Percentiles rank a stretch among this genome's conserved stretches.
Conservation (phyloP, 2,797 vertebrate genomes). For the Helarctos malayanus region DNA sequence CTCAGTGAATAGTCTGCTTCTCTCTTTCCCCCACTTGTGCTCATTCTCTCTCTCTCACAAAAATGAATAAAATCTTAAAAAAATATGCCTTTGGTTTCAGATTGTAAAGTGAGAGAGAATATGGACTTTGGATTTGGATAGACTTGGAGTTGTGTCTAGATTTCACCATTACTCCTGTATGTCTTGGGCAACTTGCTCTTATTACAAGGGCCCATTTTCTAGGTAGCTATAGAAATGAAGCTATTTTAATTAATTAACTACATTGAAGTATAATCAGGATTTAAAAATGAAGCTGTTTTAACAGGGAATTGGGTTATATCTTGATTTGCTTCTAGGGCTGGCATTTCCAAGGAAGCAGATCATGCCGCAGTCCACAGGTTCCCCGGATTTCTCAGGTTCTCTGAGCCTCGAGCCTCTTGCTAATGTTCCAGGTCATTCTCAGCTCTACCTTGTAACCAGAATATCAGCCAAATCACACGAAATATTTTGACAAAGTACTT, state of each 20-base stretch:
- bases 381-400: not conserved
- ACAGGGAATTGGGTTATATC: not conserved
- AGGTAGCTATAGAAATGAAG: not conserved
- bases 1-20: too few species aligned
- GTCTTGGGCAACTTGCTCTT: not conserved
- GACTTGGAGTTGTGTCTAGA: not conserved
- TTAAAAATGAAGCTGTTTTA: not conserved
- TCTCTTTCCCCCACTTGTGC: too few species aligned
- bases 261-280: not conserved
- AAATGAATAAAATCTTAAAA: too few species aligned
- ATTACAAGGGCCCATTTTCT: not conserved
- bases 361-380: not conserved
- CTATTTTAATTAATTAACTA: not conserved
- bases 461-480: not conserved
- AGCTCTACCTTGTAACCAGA: not conserved
- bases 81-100: not conserved
- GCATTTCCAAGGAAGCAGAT: not conserved
- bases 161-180: not conserved
- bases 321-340: not conserved
- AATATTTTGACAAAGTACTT: conserved; percentile 12
- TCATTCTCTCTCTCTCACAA: too few species aligned
- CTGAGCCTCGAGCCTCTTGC: not conserved
- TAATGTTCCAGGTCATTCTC: not conserved
- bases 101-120: not conserved
- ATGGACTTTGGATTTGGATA: not conserved